Base-by-base conservation (phyloP, 2,797 vertebrate genomes). In the Threskiornis aethiopicus region DNA sequence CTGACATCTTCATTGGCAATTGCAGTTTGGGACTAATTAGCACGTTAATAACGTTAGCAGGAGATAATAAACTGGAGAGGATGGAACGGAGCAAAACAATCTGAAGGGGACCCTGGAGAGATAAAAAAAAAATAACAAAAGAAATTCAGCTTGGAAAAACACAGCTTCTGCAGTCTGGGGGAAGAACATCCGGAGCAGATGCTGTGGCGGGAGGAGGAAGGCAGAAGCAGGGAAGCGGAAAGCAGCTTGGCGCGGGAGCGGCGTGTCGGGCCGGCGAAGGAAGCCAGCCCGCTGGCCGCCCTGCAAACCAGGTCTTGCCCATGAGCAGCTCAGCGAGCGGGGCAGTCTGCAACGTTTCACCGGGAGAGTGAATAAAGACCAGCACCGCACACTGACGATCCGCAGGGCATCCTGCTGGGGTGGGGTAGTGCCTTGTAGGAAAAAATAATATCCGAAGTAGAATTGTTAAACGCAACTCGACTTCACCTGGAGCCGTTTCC, bases 1-100 rank as follows among this genome's bases (percentile, higher is more conserved):
- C 64, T 95, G 90, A 97, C 67, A 62, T 95, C 95, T 96, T 96
- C 75, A 96, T 95, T 62, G 42, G 41, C 59, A 55, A 62, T 13
- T 77, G 52, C 87, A 90, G 33, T 87, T 85, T 83, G 64, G 67
- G 81, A 39, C 72, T 95, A 78, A 97, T 95, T 92, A 96, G 81
- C 71, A 87, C 51, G 57, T 85, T 97, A 95, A 91, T 87, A 87
- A 89, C 64, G n/a, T 75, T 90, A 72, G 10, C 12, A 80, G 49
- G 64, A 89, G 67, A 70, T 73, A 91, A 95, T 91, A 96, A 82
- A 95, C 42, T 44, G 57, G n/a, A 89, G 49, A 87, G 29, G 52
- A 71, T 29, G 57, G 86, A 93, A 82, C 1, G 2, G 37, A 78
- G 49, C 37, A 93, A 83, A 91, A 61, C 35, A 37, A 54, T 91